phyloP scores from a whole-genome alignment of 2,113 vertebrate genomes.

The Mormyrus iriodes region DNA sequence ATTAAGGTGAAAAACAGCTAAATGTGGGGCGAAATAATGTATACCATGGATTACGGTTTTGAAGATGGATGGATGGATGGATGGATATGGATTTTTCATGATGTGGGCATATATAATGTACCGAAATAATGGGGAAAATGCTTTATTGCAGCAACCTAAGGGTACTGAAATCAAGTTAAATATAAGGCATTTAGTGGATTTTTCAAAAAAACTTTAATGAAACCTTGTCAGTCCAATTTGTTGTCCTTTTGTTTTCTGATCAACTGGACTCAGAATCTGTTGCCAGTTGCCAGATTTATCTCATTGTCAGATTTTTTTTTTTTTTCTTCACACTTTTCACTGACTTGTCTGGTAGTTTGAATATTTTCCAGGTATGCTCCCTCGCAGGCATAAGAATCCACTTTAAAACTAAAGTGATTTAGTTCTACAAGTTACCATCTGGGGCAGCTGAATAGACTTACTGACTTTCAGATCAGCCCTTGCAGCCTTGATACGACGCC shows the following conservation, averaged over 20 bases:
- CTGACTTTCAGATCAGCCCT: not conserved
- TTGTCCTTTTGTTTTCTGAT: not conserved
- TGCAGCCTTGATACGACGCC: not conserved
- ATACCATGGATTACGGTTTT: not conserved
- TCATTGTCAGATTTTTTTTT: not conserved
- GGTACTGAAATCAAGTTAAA: not conserved
- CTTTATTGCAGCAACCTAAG: not conserved
- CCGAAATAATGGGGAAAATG: not conserved
- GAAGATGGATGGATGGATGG: not conserved
- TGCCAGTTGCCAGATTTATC: not conserved
- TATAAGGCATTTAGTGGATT: not conserved
- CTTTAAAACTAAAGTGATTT: not conserved
- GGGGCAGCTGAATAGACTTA: not conserved
- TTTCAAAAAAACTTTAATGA: not conserved
- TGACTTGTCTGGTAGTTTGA: not conserved
- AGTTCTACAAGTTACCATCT: not conserved
- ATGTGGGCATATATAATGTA: not conserved
- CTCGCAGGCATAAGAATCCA: not conserved
- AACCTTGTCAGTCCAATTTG: not conserved
- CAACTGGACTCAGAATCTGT: not conserved
- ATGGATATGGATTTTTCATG: not conserved
- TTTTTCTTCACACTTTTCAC: not conserved
- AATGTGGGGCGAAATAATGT: not conserved
- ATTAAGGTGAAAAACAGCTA: not conserved
- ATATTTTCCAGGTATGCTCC: constrained; percentile 3